Conservation (phyloP, 2,797 vertebrate genomes). For the Rhinophrynus dorsalis region DNA sequence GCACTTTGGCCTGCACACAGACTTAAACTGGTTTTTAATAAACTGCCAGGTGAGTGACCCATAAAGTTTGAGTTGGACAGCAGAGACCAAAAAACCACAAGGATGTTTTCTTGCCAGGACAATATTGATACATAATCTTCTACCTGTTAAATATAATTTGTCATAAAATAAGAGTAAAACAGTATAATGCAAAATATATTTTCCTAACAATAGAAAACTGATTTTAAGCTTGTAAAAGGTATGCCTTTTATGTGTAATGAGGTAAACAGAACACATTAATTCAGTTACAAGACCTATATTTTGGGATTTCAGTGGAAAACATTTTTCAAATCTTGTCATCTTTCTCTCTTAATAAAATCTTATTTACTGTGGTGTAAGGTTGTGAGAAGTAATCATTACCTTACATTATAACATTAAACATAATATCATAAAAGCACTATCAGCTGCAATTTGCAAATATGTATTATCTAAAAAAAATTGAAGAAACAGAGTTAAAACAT, state of each 20-base stretch:
- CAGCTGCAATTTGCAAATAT: conserved; percentile 38
- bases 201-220: too few species aligned
- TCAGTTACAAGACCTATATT: conserved; percentile 20
- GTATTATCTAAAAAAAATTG: conserved; percentile 23
- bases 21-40: too few species aligned
- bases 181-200: too few species aligned
- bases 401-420: conserved; percentile 42
- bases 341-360: conserved; percentile 15
- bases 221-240: neutral
- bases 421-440: conserved; percentile 42
- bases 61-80: too few species aligned
- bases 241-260: neutral
- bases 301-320: neutral
- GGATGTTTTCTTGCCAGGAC: too few species aligned
- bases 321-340: conserved; percentile 17
- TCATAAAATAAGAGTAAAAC: too few species aligned
- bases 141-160: too few species aligned
- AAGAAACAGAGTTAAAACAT: conserved; percentile 2
- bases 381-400: conserved; percentile 36
- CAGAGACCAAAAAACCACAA: too few species aligned
- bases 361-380: conserved; percentile 8
- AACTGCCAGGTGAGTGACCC: too few species aligned
- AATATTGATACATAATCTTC: too few species aligned
- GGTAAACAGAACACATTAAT: conserved; percentile 11
- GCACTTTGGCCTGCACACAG: too few species aligned